phyloP scores from a whole-genome alignment of 2,888 invertebrate species.

The Dendrolimus houi region DNA sequence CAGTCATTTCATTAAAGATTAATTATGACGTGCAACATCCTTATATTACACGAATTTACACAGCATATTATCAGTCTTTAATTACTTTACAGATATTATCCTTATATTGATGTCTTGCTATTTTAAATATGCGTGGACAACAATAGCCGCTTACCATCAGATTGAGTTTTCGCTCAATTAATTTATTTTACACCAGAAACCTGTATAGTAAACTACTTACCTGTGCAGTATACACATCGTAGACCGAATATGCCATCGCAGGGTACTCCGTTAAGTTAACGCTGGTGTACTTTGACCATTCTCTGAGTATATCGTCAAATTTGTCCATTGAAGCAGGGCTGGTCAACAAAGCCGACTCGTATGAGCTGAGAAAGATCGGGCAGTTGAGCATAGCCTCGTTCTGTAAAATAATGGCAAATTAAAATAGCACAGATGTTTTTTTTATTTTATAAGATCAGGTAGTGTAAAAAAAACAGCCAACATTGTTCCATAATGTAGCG shows the following conservation, averaged over 20 bases:
- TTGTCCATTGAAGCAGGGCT: conserved; percentile 8
- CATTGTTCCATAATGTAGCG: too few species aligned
- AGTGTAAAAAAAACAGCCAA: too few species aligned
- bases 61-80: too few species aligned
- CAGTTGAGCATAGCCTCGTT: conserved; percentile 26
- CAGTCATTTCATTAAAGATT: too few species aligned
- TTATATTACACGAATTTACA: too few species aligned
- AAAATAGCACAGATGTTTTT: background rate
- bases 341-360: background rate
- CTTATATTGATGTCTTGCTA: too few species aligned
- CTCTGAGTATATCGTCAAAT: conserved; percentile 14
- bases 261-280: conserved; percentile 13
- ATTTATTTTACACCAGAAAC: too few species aligned
- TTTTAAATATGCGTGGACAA: background rate
- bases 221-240: conserved; percentile 26
- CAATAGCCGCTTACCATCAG: background rate
- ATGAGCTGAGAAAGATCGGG: conserved; percentile 14
- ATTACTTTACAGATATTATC: too few species aligned
- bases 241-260: conserved; percentile 8
- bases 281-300: conserved; percentile 12
- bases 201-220: conserved; percentile 12
- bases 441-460: too few species aligned
- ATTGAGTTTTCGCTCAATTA: too few species aligned
- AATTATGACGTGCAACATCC: too few species aligned
- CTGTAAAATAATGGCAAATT: conserved; percentile 14